phyloP scores from a whole-genome alignment of 2,888 invertebrate genomes.

The Pocota personata region DNA sequence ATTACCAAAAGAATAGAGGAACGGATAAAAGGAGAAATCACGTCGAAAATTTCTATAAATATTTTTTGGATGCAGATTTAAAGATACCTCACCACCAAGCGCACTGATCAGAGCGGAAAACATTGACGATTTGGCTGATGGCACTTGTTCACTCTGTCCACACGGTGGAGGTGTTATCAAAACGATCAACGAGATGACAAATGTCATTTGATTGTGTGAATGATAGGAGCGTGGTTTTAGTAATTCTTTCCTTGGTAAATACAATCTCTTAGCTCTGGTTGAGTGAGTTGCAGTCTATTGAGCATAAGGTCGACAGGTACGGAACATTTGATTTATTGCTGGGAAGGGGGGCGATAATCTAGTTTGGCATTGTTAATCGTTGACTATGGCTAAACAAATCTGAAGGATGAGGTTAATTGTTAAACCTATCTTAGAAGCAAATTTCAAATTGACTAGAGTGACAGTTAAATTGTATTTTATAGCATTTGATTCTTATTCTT shows the following conservation, averaged over 20 bases:
- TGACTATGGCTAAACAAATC: no score
- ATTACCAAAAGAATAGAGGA: slow-evolving; percentile 35
- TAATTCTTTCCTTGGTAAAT: not conserved
- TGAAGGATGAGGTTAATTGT: not conserved
- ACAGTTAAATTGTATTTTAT: not conserved
- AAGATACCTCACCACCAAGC: slow-evolving; percentile 1
- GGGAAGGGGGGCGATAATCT: not conserved
- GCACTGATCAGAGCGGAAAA: not conserved
- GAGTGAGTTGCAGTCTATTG: not conserved
- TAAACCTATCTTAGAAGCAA: not conserved
- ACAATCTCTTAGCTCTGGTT: not conserved
- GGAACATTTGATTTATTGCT: not conserved
- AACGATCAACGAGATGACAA: not conserved
- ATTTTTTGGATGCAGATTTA: slow-evolving; percentile 14
- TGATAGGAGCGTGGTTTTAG: not conserved
- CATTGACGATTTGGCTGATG: slow-evolving; percentile 15
- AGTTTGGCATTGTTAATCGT: not conserved
- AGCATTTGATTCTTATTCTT: no score
- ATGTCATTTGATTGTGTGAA: slow-evolving; percentile 12
- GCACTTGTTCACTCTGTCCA: not conserved
- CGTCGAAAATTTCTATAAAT: slow-evolving; percentile 25
- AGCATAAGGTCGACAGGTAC: not conserved
- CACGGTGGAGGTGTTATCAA: not conserved
- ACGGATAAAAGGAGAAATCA: slow-evolving; percentile 9
- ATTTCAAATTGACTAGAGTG: not conserved